Conservation (phyloP, 1,140 invertebrate species). For the Orussus abietinus region DNA sequence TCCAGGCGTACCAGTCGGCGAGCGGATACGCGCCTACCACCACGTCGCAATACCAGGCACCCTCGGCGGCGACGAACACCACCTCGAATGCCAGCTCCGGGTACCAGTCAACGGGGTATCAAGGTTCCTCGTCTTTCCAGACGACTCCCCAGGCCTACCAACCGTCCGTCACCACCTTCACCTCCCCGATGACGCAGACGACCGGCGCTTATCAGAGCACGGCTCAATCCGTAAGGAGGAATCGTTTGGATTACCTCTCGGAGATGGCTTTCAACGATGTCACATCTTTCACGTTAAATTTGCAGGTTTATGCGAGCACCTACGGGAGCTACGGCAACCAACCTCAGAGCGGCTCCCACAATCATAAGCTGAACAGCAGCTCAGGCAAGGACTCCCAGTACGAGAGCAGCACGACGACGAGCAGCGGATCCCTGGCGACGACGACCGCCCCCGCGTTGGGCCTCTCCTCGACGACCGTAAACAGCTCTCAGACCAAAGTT, state of each 20-base stretch:
- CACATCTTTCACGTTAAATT: slow-evolving; percentile 9
- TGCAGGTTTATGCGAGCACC: slow-evolving; percentile 43
- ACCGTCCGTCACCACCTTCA: slow-evolving; percentile 46
- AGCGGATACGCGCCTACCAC: slow-evolving; percentile 43
- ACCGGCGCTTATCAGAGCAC: slow-evolving; percentile 45
- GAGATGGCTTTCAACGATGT: too few species aligned
- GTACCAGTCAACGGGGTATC: slow-evolving; percentile 44
- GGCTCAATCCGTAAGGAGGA: slow-evolving; percentile 42
- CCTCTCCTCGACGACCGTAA: slow-evolving; percentile 49
- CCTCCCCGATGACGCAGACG: slow-evolving; percentile 47
- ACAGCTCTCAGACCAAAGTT: slow-evolving; percentile 51
- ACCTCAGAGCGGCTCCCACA: slow-evolving; percentile 43
- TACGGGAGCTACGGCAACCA: slow-evolving; percentile 45
- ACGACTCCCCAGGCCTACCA: slow-evolving; percentile 47
- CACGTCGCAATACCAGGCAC: slow-evolving; percentile 47
- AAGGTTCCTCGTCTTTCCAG: slow-evolving; percentile 44
- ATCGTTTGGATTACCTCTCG: too few species aligned
- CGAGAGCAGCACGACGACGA: slow-evolving; percentile 53
- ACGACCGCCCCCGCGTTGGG: slow-evolving; percentile 54
- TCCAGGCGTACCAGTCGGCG: slow-evolving; percentile 41
- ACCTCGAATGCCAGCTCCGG: slow-evolving; percentile 40
- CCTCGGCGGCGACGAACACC: slow-evolving; percentile 40
- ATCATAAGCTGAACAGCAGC: slow-evolving; percentile 51
- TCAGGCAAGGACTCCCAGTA: slow-evolving; percentile 55
- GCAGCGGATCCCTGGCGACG: slow-evolving; percentile 49